A percentile compares a stretch with the other conserved stretches of the same genome.
phyloP scores from a whole-genome alignment of 1,140 invertebrate species.

The Rhagoletis zephyria region DNA sequence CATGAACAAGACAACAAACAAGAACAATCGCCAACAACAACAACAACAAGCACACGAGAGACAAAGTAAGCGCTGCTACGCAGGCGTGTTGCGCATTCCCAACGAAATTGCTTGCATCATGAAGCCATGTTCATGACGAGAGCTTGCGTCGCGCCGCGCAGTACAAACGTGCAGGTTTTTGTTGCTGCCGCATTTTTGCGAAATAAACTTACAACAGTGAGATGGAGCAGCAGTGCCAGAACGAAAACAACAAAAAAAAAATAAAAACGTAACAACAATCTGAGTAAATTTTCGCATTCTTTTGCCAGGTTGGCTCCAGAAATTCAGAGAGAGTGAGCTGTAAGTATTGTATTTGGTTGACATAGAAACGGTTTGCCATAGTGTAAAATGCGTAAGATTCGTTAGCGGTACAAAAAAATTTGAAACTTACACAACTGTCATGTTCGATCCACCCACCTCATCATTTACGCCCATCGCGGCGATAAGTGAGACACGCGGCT shows the following conservation, averaged over 20 bases:
- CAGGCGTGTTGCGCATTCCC: conserved; percentile 36
- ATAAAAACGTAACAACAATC: not conserved
- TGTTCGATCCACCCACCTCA: conserved; percentile 11
- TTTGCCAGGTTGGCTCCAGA: not conserved
- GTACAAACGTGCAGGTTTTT: not conserved
- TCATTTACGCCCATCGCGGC: not conserved
- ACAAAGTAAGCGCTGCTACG: not conserved
- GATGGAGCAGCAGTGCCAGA: not conserved
- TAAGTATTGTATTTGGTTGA: conserved; percentile 2
- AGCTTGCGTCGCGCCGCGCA: not conserved
- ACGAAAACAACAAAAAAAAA: not conserved
- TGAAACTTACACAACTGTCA: not conserved
- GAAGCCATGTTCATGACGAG: conserved; percentile 12
- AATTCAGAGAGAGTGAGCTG: not conserved
- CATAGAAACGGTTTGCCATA: not conserved
- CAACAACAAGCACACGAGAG: not conserved
- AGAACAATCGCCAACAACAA: not conserved
- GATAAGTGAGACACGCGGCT: not conserved
- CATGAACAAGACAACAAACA: not conserved
- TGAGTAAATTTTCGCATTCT: conserved; percentile 7
- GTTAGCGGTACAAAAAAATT: not conserved
- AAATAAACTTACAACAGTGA: conserved; percentile 12
- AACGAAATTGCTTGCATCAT: conserved; percentile 24
- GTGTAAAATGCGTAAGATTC: conserved; percentile 10
- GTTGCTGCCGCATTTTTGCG: not conserved